Base-by-base conservation (phyloP, 2,113 vertebrate genomes). In the Dromas ardeola region DNA sequence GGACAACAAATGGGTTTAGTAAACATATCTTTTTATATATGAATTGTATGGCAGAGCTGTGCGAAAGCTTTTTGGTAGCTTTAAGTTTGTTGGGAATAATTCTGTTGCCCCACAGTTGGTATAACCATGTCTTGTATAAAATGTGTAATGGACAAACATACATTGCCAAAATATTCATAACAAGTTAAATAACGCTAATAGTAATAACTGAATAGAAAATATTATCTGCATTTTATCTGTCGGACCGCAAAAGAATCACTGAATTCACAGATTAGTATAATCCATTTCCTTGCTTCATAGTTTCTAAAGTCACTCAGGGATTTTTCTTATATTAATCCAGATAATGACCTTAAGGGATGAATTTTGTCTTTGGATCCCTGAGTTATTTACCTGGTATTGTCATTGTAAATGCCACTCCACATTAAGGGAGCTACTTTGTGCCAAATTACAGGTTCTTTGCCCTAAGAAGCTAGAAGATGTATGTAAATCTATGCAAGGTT, bases 271-370 rank as follows among this genome's bases (percentile, higher is more conserved):
- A 85, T 82, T 62, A 87, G 18, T 80, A 79, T 73, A 95, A 96
- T 91, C 79, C 5, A 22, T 90, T 96, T 90, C 43, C 53, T 87
- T 85, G 29, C 36, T 79, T 87, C 66, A n/a, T 76, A 49, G 18
- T 95, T 89, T 79, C 45, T 85, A 70, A 95, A 91, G 22, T 76
- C 56, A 38, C 22, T 65, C 6, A 22, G 63, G 69, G 67, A 81
- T 93, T 96, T 86, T 89, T 89, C 49, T 76, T 89, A 13, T 50
- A 43, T 91, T 95, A 87, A 94, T 76, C 53, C 45, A 69, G 49
- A 65, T 79, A 72, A 59, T 87, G 52, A 87, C 89, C 15, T 86
- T 66, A 95, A 82, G 32, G 40, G 49, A 70, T 87, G 38, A 72
- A 72, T 95, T 95, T 90, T 95, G 65, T 76, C 86, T 91, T 88